Conservation (phyloP, 2,888 invertebrate species). For the Hypsopygia costalis region DNA sequence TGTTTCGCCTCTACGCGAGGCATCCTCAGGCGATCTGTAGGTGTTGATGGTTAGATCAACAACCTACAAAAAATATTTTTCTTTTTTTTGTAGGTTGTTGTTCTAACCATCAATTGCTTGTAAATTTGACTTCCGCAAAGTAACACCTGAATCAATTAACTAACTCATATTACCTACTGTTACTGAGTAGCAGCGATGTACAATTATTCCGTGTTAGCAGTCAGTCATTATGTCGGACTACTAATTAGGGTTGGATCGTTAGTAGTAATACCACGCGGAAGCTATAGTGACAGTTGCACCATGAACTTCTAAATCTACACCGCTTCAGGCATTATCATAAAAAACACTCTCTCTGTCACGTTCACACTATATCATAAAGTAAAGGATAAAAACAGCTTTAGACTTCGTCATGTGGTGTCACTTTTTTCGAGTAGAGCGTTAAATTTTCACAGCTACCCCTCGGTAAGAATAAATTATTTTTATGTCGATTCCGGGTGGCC, state of each 20-base stretch:
- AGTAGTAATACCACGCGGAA: conserved; percentile 39
- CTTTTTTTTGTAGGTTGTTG: too few species aligned
- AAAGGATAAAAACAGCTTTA: conserved; percentile 41
- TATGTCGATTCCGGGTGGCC: conserved; percentile 76
- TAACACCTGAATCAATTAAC: too few species aligned
- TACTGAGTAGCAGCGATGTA: too few species aligned
- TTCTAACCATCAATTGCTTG: too few species aligned
- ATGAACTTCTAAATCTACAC: conserved; percentile 58
- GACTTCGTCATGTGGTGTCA: conserved; percentile 59
- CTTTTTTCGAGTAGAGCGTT: conserved; percentile 63
- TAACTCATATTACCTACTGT: too few species aligned
- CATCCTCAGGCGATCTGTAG: too few species aligned
- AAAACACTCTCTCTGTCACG: conserved; percentile 39
- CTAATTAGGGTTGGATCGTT: conserved; percentile 43
- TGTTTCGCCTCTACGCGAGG: too few species aligned
- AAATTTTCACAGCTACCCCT: conserved; percentile 73
- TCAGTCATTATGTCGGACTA: conserved; percentile 29
- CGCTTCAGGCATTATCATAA: conserved; percentile 48
- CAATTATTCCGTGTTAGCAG: too few species aligned
- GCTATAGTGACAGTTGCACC: conserved; percentile 61
- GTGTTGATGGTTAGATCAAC: too few species aligned
- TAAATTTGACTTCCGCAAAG: too few species aligned
- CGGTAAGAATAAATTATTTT: conserved; percentile 69
- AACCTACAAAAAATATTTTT: too few species aligned
- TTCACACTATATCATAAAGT: conserved; percentile 31